Percentiles rank a stretch among this genome's conserved stretches.
These are phyloP conservation scores for Oxygymnocypris stewartii DNA, from an alignment of 2,113 vertebrate species.

Conservation along the genomic window DNA sequence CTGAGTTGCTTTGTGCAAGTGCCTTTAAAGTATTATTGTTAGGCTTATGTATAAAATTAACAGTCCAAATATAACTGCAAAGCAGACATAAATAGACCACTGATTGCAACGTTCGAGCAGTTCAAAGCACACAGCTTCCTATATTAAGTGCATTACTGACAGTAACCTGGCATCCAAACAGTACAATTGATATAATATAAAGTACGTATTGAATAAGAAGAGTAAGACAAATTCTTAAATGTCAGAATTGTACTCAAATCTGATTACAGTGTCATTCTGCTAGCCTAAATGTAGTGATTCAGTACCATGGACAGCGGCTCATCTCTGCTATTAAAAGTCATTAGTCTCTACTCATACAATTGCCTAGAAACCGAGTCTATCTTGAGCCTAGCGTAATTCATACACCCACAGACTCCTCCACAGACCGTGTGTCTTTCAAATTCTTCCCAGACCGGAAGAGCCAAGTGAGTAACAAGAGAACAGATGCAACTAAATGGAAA, in stretches of 20 bases:
- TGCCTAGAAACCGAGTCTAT: constrained; percentile 39
- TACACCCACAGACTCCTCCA: constrained; percentile 42
- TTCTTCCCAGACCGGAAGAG: constrained; percentile 18
- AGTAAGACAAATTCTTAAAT: background rate
- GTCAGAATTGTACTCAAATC: background rate
- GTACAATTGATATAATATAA: background rate
- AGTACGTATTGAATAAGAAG: background rate
- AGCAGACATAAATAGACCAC: background rate
- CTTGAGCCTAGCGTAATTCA: constrained; percentile 38
- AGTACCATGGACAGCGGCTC: constrained; percentile 16
- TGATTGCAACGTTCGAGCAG: background rate
- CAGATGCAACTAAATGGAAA: constrained; percentile 28
- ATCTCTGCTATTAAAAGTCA: constrained; percentile 26
- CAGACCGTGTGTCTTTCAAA: constrained; percentile 28
- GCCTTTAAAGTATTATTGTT: constrained; percentile 16
- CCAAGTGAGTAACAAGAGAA: constrained; percentile 37
- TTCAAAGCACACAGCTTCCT: background rate
- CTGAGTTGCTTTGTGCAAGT: background rate
- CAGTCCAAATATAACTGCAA: constrained; percentile 1
- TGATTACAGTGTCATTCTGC: background rate
- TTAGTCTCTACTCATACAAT: constrained; percentile 29
- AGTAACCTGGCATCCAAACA: background rate
- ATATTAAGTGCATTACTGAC: background rate
- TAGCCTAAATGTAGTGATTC: background rate
- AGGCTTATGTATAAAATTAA: background rate